Conservation (phyloP, 2,113 vertebrate species). For the Panurus biarmicus region DNA sequence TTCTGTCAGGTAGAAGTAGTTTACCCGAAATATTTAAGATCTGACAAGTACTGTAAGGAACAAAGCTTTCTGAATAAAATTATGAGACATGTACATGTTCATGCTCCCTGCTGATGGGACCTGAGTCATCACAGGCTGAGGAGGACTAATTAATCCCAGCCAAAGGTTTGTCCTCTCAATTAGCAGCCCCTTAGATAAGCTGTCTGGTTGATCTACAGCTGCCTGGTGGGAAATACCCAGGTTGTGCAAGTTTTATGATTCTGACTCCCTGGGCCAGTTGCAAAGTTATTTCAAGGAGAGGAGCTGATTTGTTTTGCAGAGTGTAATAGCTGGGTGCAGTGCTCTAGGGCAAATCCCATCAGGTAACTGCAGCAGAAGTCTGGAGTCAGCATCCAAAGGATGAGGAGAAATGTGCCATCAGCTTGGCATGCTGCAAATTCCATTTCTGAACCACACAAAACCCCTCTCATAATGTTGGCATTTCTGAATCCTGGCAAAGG, state of each 20-base stretch:
- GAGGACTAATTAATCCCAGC: not conserved
- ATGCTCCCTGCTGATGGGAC: not conserved
- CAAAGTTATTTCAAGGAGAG: conserved; percentile 20
- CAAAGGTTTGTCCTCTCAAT: not conserved
- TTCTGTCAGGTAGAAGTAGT: not conserved
- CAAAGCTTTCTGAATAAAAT: not conserved
- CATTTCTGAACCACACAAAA: not conserved
- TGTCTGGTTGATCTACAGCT: not conserved
- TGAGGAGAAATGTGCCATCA: not conserved
- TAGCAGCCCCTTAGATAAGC: not conserved
- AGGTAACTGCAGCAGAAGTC: not conserved
- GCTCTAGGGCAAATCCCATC: not conserved
- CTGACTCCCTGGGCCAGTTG: not conserved
- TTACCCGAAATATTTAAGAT: not conserved
- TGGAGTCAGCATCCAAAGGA: not conserved
- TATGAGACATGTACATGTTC: not conserved
- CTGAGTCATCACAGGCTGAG: not conserved
- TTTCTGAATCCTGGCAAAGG: not conserved
- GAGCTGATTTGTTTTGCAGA: not conserved
- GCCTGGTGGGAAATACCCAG: not conserved
- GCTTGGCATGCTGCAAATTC: not conserved
- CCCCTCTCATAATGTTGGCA: not conserved
- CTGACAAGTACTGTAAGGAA: not conserved
- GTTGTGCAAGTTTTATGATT: not conserved
- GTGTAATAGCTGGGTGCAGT: not conserved